Percentiles rank a stretch among this genome's conserved stretches.
These are phyloP conservation scores for Formica selysi DNA, from an alignment of 1,140 invertebrate genomes.

Conservation along the genomic window DNA sequence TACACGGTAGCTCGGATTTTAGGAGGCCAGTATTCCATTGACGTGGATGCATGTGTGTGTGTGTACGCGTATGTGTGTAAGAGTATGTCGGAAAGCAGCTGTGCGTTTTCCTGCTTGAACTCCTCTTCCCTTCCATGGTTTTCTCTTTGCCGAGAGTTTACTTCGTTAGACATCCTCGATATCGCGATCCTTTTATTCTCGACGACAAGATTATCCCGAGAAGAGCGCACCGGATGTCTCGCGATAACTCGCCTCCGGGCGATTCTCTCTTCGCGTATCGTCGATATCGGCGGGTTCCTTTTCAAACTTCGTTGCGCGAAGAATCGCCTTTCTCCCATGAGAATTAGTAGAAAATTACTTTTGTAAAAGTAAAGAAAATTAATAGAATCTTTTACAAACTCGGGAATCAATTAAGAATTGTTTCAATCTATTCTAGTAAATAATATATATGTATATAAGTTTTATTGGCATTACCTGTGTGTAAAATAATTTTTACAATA, in stretches of 20 bases:
- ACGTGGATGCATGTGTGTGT: not conserved
- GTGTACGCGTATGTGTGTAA: not conserved
- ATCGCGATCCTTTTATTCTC: slow-evolving; percentile 33
- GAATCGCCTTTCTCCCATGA: not conserved
- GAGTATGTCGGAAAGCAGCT: not conserved
- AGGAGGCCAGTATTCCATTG: slow-evolving; percentile 10
- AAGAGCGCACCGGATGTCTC: not conserved
- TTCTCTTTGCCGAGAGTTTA: slow-evolving; percentile 8
- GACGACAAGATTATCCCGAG: slow-evolving; percentile 35
- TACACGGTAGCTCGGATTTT: slow-evolving; percentile 44
- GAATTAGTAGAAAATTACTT: slow-evolving; percentile 17
- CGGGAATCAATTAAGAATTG: not conserved
- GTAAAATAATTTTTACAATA: too few species aligned
- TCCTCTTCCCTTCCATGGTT: not conserved
- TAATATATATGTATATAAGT: not conserved
- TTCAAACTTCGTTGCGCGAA: slow-evolving; percentile 6
- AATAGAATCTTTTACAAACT: not conserved
- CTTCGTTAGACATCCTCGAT: slow-evolving; percentile 34
- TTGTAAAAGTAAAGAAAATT: not conserved
- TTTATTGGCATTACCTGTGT: not conserved
- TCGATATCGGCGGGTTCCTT: not conserved
- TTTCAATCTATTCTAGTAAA: not conserved
- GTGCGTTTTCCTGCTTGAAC: slow-evolving; percentile 7
- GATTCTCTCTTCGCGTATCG: not conserved
- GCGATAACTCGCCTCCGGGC: slow-evolving; percentile 4